Evolutionary conservation across 1,140 invertebrate genomes (phyloP).

Genomic region (Pemphigus obesinymphae): DNA sequence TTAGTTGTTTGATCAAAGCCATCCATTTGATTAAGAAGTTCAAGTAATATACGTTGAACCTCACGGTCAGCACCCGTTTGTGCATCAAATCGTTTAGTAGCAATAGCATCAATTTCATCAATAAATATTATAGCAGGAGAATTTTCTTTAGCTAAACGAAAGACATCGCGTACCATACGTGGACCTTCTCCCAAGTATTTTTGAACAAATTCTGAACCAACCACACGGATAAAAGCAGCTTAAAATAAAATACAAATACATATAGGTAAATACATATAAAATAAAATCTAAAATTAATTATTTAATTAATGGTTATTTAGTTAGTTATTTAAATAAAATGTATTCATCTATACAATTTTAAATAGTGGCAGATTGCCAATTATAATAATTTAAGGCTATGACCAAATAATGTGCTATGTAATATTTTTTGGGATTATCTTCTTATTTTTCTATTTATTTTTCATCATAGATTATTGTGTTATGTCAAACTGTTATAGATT

Average conservation of each 20-base stretch:
- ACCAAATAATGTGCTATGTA: too few relatives aligned
- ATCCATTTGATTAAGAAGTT: conserved; percentile 99
- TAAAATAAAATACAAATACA: conserved; percentile 47
- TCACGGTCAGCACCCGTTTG: conserved; percentile 99
- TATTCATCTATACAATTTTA: too few relatives aligned
- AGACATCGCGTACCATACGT: conserved; percentile 98
- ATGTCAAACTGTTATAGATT: too few relatives aligned
- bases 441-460: too few relatives aligned
- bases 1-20: conserved; percentile 99
- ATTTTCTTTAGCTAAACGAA: conserved; percentile 97
- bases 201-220: conserved; percentile 99
- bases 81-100: conserved; percentile 96
- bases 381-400: too few relatives aligned
- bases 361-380: too few relatives aligned
- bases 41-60: conserved; percentile 95
- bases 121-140: conserved; percentile 99
- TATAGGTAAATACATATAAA: too few relatives aligned
- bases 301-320: too few relatives aligned
- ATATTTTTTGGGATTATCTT: too few relatives aligned
- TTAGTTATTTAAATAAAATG: not conserved
- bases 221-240: conserved; percentile 96
- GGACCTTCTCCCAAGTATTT: conserved; percentile 99
- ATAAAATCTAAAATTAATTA: too few relatives aligned
- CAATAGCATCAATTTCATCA: conserved; percentile 98
- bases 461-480: too few relatives aligned